Evolutionary conservation across 2,113 vertebrate species (phyloP).

Genomic region (Atrichornis clamosus): DNA sequence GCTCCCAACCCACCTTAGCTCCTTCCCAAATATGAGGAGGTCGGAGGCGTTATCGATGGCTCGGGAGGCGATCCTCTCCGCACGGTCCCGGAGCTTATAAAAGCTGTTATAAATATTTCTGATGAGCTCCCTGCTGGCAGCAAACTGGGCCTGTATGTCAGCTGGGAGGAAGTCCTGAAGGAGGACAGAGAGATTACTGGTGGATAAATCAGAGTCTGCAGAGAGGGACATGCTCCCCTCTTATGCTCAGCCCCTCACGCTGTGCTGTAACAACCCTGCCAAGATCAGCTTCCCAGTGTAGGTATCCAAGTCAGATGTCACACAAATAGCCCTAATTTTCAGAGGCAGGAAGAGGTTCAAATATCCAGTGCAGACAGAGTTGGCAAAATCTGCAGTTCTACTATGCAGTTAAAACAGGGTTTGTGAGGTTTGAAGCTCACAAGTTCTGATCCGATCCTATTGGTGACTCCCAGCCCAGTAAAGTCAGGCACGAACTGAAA

Average conservation of each 20-base stretch:
- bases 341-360: neutral
- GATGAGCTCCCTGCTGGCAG: conserved; percentile 89
- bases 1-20: conserved; percentile 80
- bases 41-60: conserved; percentile 90
- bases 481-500: neutral
- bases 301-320: neutral
- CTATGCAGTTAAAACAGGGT: neutral
- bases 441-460: neutral
- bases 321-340: neutral
- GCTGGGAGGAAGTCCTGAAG: conserved; percentile 91
- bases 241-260: neutral
- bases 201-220: neutral
- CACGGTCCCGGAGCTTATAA: conserved; percentile 88
- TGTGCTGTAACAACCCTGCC: neutral
- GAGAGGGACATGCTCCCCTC: neutral
- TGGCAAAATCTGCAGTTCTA: neutral
- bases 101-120: conserved; percentile 92
- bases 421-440: neutral
- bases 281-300: neutral
- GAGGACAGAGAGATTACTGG: neutral
- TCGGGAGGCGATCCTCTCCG: conserved; percentile 86
- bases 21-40: conserved; percentile 91
- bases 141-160: conserved; percentile 91
- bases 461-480: neutral
- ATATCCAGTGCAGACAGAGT: neutral